Evolutionary conservation across 2,113 vertebrate species (phyloP), one percentile per base, ranked within the genome.

Genomic region (Melospiza georgiana): DNA sequence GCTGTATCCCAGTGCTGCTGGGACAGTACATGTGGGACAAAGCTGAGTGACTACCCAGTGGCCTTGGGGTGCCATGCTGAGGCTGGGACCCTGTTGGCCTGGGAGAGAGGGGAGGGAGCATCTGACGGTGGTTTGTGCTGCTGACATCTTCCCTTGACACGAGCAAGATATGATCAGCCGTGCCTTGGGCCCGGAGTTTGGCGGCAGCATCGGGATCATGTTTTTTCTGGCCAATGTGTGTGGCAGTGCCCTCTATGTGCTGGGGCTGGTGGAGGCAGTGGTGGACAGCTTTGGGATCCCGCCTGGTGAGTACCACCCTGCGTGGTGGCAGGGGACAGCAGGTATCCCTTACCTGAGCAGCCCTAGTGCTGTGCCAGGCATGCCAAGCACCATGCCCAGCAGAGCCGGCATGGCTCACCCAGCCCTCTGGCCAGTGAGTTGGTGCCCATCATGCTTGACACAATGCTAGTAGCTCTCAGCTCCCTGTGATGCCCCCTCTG

Each of bases 161-260:
- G 0, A 35, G 33, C 37, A 75, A 99, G 99, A 99, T 91, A 99
- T 99, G 99, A 99, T 99, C 96, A 99, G 99, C 94, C 97, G 99
- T 80, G 99, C 99, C 4, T 63, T 99, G 87, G 99, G 99, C 10
- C 99, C 99, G 0, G 99, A 99, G 96, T 99, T 99, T 1, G 99
- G 99, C 1, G 99, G 99, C 83, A 99, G 99, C 73, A 99, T 99
- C 0, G 99, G 99, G 12, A 98, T 99, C 95, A 99, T 99, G 99
- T 99, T 99, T 97, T 99, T 99, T 94, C 94, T 99, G 69, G 99
- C 98, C 72, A 99, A 99, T 0, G 98, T 99, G 75, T 99, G 98
- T 6, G 98, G 98, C 92, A 98, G 99, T 43, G 99, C 99, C 66
- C 98, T 99, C 30, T 99, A 94, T 1, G 97, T 99, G 75, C 97